Evolutionary conservation across 1,140 invertebrate species (phyloP).

Genomic region (Heliothis subflexa): DNA sequence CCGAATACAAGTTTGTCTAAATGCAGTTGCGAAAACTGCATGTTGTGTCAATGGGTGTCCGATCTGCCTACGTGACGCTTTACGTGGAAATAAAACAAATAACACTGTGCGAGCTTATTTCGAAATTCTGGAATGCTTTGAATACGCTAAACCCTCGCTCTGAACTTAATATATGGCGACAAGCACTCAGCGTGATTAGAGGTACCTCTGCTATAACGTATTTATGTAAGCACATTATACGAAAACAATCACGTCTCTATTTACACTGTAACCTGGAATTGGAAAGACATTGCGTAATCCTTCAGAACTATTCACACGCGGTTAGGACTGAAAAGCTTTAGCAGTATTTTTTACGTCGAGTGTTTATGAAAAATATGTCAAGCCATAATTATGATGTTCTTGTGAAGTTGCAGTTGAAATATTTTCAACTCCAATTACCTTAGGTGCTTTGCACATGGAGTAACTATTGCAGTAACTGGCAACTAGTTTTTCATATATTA

Average conservation of each 20-base stretch:
- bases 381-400: no score
- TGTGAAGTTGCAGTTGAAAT: no score
- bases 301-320: neutral
- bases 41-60: neutral
- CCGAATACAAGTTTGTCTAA: neutral
- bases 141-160: slow-evolving; percentile 55
- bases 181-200: slow-evolving; percentile 79
- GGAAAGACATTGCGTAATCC: neutral
- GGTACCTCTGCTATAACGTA: slow-evolving; percentile 53
- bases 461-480: no score
- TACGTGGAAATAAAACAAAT: slow-evolving; percentile 43
- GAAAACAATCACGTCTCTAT: slow-evolving; percentile 28
- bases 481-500: no score
- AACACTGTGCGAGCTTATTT: slow-evolving; percentile 49
- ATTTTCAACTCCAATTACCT: no score
- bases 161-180: slow-evolving; percentile 79
- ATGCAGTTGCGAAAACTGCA: neutral
- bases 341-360: no score
- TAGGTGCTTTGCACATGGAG: no score
- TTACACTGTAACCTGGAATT: slow-evolving; percentile 6
- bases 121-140: slow-evolving; percentile 55
- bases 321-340: no score
- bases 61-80: neutral
- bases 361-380: no score
- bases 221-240: slow-evolving; percentile 54